Conservation (phyloP, 2,888 invertebrate species). For the Hydriomena furcata region DNA sequence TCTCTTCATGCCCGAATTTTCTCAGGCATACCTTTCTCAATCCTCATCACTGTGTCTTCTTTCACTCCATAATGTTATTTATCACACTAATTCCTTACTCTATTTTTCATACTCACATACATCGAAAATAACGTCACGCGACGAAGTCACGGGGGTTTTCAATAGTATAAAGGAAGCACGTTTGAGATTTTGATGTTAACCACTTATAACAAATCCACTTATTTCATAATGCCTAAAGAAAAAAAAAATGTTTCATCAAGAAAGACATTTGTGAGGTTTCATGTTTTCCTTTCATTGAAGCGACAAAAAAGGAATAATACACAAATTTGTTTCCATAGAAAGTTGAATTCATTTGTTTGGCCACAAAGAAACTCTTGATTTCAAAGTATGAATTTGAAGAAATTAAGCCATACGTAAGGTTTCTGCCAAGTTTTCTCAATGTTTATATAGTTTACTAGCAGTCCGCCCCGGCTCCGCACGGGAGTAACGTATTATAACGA, state of each 20-base stretch:
- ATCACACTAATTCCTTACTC: no score
- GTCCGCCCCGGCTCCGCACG: no score
- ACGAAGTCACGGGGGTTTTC: no score
- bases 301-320: slow-evolving; percentile 21
- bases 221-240: slow-evolving; percentile 50
- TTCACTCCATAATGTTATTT: no score
- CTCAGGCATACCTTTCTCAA: no score
- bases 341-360: slow-evolving; percentile 12
- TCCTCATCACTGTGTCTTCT: no score
- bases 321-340: slow-evolving; percentile 15
- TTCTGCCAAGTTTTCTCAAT: slow-evolving; percentile 6
- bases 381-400: slow-evolving; percentile 7
- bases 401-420: slow-evolving; percentile 2
- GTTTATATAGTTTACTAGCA: background rate
- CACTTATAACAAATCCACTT: slow-evolving; percentile 54
- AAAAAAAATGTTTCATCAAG: slow-evolving; percentile 36
- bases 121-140: no score
- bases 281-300: slow-evolving; percentile 28
- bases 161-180: no score
- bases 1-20: no score
- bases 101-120: no score
- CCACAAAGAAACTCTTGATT: slow-evolving; percentile 7
- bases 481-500: no score
- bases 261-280: slow-evolving; percentile 44
- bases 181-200: background rate